Conservation (phyloP, 2,888 invertebrate species). For the Zygaena filipendulae region DNA sequence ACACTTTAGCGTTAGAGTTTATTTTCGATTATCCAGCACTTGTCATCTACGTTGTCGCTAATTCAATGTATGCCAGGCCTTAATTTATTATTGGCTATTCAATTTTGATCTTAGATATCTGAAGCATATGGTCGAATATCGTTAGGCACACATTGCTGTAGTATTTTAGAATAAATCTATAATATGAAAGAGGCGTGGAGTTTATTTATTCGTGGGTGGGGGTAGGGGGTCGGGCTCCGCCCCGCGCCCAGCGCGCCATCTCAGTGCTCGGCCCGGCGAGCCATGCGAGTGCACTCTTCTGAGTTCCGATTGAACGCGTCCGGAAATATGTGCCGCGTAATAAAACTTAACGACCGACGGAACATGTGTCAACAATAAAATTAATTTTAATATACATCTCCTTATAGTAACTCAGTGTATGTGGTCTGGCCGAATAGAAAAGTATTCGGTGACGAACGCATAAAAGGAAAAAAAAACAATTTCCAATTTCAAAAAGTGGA, state of each 20-base stretch:
- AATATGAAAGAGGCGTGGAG: constrained; percentile 66
- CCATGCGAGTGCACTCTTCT: constrained; percentile 28
- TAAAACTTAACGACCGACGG: constrained; percentile 18
- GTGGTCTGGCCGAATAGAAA: constrained; percentile 2
- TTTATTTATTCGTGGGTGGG: constrained; percentile 50
- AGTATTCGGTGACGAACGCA: not conserved
- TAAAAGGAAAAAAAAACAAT: constrained; percentile 11
- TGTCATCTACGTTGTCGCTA: constrained; percentile 44
- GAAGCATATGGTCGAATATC: constrained; percentile 58
- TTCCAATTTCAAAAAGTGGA: constrained; percentile 1
- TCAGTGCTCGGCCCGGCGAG: constrained; percentile 43
- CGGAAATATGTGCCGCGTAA: constrained; percentile 19
- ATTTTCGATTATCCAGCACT: constrained; percentile 27
- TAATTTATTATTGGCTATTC: constrained; percentile 55
- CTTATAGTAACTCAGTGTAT: not conserved
- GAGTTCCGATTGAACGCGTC: constrained; percentile 15
- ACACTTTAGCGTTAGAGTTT: constrained; percentile 24
- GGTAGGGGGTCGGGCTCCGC: constrained; percentile 47
- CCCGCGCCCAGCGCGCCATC: constrained; percentile 51
- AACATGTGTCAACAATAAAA: constrained; percentile 16
- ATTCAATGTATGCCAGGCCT: constrained; percentile 60
- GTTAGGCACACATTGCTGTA: constrained; percentile 45
- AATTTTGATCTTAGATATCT: constrained; percentile 53
- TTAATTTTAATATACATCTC: not conserved
- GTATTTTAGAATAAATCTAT: constrained; percentile 63